Evolutionary conservation across 2,797 vertebrate species (phyloP).

Genomic region (Sebastes vulpes): DNA sequence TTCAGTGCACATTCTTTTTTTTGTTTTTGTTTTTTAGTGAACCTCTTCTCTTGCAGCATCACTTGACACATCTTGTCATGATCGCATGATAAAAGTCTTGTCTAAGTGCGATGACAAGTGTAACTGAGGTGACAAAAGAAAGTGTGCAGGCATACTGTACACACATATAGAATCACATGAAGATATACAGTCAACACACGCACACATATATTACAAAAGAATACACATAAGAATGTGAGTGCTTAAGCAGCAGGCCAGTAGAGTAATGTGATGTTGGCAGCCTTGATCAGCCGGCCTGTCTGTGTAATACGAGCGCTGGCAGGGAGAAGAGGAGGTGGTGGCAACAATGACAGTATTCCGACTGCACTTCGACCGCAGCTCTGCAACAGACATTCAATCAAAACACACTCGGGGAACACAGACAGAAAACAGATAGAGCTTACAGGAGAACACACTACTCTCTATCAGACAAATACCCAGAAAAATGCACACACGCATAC

Average conservation of each 20-base stretch:
- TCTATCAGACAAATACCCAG: slow-evolving; percentile 43
- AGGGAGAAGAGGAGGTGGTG: slow-evolving; percentile 41
- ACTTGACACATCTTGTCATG: slow-evolving; percentile 26
- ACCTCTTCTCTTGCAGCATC: slow-evolving; percentile 17
- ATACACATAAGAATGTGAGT: background rate
- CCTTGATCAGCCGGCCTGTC: slow-evolving; percentile 34
- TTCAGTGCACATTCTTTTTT: background rate
- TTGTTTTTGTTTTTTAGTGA: background rate
- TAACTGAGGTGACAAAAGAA: slow-evolving; percentile 9
- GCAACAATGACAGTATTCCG: slow-evolving; percentile 69
- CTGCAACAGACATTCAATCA: slow-evolving; percentile 69
- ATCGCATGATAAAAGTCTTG: slow-evolving; percentile 44
- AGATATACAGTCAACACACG: slow-evolving; percentile 4
- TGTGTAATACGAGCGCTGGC: slow-evolving; percentile 38
- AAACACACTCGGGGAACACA: slow-evolving; percentile 56
- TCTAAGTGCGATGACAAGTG: slow-evolving; percentile 21
- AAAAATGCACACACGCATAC: slow-evolving; percentile 21
- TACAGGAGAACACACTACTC: slow-evolving; percentile 43
- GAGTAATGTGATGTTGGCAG: slow-evolving; percentile 57
- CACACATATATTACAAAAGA: background rate
- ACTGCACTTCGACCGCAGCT: slow-evolving; percentile 65
- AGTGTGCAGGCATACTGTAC: slow-evolving; percentile 3
- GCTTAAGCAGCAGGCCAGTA: slow-evolving; percentile 44
- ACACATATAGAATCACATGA: slow-evolving; percentile 8
- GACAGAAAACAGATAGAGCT: slow-evolving; percentile 62